These are phyloP conservation scores for Crax fasciolata DNA, from an alignment of 2,797 vertebrate species.

Conservation along the genomic window DNA sequence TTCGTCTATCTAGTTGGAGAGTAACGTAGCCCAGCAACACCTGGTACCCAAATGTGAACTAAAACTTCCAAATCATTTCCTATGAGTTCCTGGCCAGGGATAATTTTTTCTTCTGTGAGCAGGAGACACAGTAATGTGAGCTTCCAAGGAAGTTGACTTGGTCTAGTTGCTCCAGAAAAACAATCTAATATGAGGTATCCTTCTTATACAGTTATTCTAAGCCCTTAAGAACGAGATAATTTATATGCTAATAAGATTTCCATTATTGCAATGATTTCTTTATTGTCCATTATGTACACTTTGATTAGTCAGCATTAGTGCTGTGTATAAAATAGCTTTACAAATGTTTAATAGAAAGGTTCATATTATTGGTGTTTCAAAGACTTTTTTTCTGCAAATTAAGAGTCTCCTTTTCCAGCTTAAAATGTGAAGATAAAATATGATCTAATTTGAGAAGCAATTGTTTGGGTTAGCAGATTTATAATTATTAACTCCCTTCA, in stretches of 20 bases:
- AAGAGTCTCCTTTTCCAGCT: slow-evolving; percentile 54
- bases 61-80: neutral
- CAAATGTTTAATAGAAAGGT: slow-evolving; percentile 58
- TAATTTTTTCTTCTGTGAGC: neutral
- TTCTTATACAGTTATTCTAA: neutral
- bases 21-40: neutral
- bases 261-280: slow-evolving; percentile 27
- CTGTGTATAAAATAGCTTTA: slow-evolving; percentile 23
- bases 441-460: slow-evolving; percentile 70
- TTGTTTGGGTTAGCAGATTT: slow-evolving; percentile 67
- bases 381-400: slow-evolving; percentile 48
- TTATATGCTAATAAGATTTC: slow-evolving; percentile 51
- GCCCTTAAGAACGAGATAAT: slow-evolving; percentile 41
- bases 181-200: neutral
- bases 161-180: slow-evolving; percentile 6
- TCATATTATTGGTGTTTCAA: slow-evolving; percentile 44
- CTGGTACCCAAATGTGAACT: neutral
- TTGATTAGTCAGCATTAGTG: slow-evolving; percentile 56
- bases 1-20: neutral
- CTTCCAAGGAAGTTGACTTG: neutral
- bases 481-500: slow-evolving; percentile 67
- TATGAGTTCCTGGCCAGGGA: accelerated
- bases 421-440: slow-evolving; percentile 66
- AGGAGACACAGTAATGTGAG: neutral
- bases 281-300: slow-evolving; percentile 36